These are phyloP conservation scores for Drepana falcataria DNA, from an alignment of 2,888 invertebrate genomes.

Conservation along the genomic window DNA sequence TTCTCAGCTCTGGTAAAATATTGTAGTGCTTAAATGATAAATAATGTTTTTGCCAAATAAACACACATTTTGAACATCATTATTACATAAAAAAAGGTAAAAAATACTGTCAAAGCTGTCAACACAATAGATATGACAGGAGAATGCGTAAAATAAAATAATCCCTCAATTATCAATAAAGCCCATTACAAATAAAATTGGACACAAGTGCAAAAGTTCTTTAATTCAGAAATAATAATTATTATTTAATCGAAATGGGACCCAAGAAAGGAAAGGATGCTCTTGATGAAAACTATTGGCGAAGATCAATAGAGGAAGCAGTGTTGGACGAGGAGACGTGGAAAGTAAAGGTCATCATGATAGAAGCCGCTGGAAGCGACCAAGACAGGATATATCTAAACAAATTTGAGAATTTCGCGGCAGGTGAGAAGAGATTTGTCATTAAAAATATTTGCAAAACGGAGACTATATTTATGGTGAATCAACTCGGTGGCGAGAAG, in stretches of 20 bases:
- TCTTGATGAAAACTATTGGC: conserved; percentile 46
- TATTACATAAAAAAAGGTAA: too few relatives aligned
- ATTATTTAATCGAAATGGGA: conserved; percentile 30
- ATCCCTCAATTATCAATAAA: too few relatives aligned
- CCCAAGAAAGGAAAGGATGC: conserved; percentile 47
- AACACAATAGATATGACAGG: too few relatives aligned
- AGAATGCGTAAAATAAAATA: too few relatives aligned
- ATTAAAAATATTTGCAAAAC: conserved; percentile 68
- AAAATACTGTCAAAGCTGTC: too few relatives aligned
- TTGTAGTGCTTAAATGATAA: too few relatives aligned
- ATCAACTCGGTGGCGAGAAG: conserved; percentile 66
- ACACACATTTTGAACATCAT: too few relatives aligned
- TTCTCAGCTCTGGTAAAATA: too few relatives aligned
- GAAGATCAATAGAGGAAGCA: conserved; percentile 45
- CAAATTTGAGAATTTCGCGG: conserved; percentile 60
- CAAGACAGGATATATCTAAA: conserved; percentile 60
- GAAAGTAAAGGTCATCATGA: conserved; percentile 56
- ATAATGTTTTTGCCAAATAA: too few relatives aligned
- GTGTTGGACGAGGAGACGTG: conserved; percentile 48
- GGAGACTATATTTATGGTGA: conserved; percentile 70
- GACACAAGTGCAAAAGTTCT: not conserved
- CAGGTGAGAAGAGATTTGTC: conserved; percentile 62
- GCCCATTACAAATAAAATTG: too few relatives aligned
- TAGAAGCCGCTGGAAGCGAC: conserved; percentile 65
- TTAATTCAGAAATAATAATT: not conserved